Conservation (phyloP, 1,140 invertebrate species). For the Trichogramma pretiosum region DNA sequence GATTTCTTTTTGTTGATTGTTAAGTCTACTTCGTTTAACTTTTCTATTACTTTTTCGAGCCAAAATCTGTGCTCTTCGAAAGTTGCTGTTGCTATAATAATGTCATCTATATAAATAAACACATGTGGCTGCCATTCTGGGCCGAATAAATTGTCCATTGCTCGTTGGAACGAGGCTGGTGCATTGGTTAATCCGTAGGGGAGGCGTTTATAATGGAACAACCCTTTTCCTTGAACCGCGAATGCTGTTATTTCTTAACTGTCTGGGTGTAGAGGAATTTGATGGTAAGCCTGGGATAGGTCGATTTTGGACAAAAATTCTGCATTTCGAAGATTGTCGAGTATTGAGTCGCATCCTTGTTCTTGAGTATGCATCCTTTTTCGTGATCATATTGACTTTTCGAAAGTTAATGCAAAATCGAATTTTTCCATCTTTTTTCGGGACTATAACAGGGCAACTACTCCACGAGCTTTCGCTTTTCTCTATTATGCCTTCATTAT, state of each 20-base stretch:
- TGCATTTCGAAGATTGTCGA: too few relatives aligned
- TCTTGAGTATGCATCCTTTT: too few relatives aligned
- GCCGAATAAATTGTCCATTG: conserved; percentile 27
- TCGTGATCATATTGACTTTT: background rate
- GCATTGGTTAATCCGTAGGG: background rate
- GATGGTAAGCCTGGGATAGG: too few relatives aligned
- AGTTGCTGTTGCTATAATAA: background rate
- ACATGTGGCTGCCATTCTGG: conserved; percentile 17
- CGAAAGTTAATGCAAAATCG: background rate
- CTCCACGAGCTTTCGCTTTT: background rate
- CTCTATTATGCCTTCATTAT: too few relatives aligned
- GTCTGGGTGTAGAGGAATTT: conserved; percentile 27
- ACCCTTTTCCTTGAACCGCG: conserved; percentile 23
- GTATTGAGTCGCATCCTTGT: too few relatives aligned
- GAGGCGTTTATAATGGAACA: conserved; percentile 27
- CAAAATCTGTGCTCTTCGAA: conserved; percentile 27
- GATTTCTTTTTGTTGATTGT: too few relatives aligned
- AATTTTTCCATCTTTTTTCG: background rate
- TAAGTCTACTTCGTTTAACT: conserved; percentile 13
- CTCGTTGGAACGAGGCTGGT: background rate
- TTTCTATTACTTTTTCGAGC: conserved; percentile 22
- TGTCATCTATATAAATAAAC: background rate
- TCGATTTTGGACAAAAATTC: conserved; percentile 5
- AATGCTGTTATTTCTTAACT: conserved; percentile 38
- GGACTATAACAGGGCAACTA: background rate